phyloP scores from a whole-genome alignment of 2,113 vertebrate genomes.

The Colaptes auratus region DNA sequence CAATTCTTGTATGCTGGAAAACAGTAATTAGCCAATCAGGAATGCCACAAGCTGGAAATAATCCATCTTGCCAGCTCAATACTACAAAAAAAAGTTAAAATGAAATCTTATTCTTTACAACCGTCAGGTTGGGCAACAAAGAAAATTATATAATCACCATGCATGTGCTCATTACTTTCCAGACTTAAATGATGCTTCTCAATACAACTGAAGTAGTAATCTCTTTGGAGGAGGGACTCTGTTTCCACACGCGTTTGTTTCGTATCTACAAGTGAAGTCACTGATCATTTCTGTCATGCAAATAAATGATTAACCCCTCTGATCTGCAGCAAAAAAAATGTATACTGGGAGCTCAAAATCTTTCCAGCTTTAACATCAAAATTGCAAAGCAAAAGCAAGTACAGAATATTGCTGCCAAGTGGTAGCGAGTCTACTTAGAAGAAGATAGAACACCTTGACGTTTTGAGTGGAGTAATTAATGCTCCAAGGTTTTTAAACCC shows the following conservation, averaged over 20 bases:
- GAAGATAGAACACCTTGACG: not conserved
- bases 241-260: not conserved
- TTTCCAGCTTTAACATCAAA: not conserved
- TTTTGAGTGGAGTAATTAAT: not conserved
- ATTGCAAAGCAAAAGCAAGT: not conserved
- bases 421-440: not conserved
- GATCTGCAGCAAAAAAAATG: not conserved
- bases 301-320: not conserved
- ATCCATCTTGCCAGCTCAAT: not conserved
- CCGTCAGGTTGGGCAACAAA: not conserved
- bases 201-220: not conserved
- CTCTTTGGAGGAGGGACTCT: not conserved
- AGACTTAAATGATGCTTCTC: not conserved
- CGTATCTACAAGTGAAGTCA: not conserved
- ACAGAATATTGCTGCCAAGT: not conserved
- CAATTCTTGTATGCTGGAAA: not conserved
- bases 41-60: constrained; percentile 2
- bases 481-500: not conserved
- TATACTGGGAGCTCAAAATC: not conserved
- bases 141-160: not conserved
- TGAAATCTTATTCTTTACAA: not conserved
- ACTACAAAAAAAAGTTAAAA: not conserved
- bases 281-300: not conserved
- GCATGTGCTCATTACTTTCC: not conserved
- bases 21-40: constrained; percentile 27